Evolutionary conservation across 2,113 vertebrate genomes (phyloP).

Genomic region (Chaetodon trifascialis): DNA sequence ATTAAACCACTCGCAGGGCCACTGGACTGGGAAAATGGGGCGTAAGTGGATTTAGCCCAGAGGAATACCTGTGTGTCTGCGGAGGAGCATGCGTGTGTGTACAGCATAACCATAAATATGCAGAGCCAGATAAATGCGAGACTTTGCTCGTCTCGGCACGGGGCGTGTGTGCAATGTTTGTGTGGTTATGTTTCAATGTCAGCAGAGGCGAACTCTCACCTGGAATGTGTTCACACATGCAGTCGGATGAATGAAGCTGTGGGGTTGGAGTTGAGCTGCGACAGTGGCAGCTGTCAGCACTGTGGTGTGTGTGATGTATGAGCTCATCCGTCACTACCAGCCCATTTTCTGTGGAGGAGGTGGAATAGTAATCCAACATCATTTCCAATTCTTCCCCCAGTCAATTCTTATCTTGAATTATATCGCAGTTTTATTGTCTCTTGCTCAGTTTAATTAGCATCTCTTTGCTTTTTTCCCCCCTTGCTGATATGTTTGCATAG

Average conservation of each 20-base stretch:
- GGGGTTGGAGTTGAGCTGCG: slow-evolving; percentile 69
- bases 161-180: slow-evolving; percentile 3
- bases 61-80: slow-evolving; percentile 23
- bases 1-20: slow-evolving; percentile 70
- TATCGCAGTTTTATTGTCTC: slow-evolving; percentile 42
- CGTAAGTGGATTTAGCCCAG: slow-evolving; percentile 33
- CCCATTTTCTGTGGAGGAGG: slow-evolving; percentile 40
- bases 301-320: slow-evolving; percentile 77
- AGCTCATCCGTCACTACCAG: slow-evolving; percentile 71
- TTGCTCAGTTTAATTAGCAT: slow-evolving; percentile 44
- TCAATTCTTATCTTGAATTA: slow-evolving; percentile 42
- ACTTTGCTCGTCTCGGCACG: slow-evolving; percentile 16
- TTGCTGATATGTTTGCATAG: slow-evolving; percentile 47
- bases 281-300: slow-evolving; percentile 80
- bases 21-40: slow-evolving; percentile 57
- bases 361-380: slow-evolving; percentile 63
- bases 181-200: slow-evolving; percentile 44
- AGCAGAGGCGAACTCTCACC: slow-evolving; percentile 33
- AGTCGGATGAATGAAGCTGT: slow-evolving; percentile 71
- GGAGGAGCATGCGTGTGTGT: slow-evolving; percentile 8
- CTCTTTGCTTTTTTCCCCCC: neutral
- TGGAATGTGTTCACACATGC: slow-evolving; percentile 52
- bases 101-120: slow-evolving; percentile 18
- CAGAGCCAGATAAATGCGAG: slow-evolving; percentile 37
- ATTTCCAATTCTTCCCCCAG: slow-evolving; percentile 47